phyloP scores from a whole-genome alignment of 2,797 vertebrate species.

The Megaceryle alcyon region DNA sequence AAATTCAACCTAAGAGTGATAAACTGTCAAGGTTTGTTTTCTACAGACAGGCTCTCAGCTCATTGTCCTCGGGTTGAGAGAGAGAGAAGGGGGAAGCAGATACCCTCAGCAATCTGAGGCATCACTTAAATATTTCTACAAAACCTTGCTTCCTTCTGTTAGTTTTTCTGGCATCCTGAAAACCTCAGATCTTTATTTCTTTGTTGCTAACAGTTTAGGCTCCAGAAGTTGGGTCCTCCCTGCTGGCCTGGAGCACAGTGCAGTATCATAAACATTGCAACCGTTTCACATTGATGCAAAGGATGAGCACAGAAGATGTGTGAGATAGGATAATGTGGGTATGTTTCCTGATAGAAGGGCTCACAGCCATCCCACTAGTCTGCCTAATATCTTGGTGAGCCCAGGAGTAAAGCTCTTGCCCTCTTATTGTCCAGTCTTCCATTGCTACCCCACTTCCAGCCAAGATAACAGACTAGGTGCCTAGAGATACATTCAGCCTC shows the following conservation, averaged over 20 bases:
- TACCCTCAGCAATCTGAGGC: neutral
- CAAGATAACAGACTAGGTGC: neutral
- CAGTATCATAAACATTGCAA: neutral
- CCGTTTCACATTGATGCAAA: neutral
- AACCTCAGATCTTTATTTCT: neutral
- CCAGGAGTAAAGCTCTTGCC: neutral
- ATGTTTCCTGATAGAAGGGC: neutral
- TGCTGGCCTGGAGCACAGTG: neutral
- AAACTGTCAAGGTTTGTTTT: neutral
- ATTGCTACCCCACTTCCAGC: neutral
- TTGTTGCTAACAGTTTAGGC: neutral
- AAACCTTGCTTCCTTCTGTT: neutral
- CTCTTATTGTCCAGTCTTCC: neutral
- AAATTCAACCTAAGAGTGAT: neutral
- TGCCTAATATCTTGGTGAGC: neutral
- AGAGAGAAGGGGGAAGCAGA: neutral
- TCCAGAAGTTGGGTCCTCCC: neutral
- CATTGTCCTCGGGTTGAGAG: neutral
- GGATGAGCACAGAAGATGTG: neutral
- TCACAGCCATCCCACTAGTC: neutral
- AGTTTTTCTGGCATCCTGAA: neutral
- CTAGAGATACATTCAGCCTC: neutral
- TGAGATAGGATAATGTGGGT: neutral
- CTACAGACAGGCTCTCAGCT: neutral
- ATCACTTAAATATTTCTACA: neutral